Conservation (phyloP, 1,140 invertebrate genomes). For the Cotesia vestalis region DNA sequence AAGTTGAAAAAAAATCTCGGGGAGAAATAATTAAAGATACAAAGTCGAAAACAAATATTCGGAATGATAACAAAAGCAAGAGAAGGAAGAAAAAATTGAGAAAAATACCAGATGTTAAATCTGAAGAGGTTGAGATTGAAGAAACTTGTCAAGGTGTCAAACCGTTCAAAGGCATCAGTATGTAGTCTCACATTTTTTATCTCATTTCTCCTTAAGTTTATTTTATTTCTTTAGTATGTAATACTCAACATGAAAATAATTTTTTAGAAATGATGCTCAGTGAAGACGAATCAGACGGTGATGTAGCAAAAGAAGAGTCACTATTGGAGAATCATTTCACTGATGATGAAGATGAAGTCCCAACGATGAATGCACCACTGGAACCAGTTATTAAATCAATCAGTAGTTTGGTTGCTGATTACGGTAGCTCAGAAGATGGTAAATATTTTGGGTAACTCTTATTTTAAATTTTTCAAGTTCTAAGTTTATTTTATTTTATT, state of each 20-base stretch:
- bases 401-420: slow-evolving; percentile 53
- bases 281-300: background rate
- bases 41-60: slow-evolving; percentile 37
- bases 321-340: slow-evolving; percentile 6
- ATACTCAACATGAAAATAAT: slow-evolving; percentile 10
- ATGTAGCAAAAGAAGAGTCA: slow-evolving; percentile 6
- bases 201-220: too few relatives aligned
- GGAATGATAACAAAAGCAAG: slow-evolving; percentile 29
- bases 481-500: slow-evolving; percentile 33
- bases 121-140: background rate
- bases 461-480: slow-evolving; percentile 9
- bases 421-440: slow-evolving; percentile 51
- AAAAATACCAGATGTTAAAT: background rate
- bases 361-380: slow-evolving; percentile 1
- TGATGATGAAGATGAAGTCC: slow-evolving; percentile 9
- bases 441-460: slow-evolving; percentile 26
- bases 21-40: slow-evolving; percentile 70
- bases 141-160: slow-evolving; percentile 50
- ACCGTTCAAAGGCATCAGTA: slow-evolving; percentile 55
- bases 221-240: background rate
- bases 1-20: slow-evolving; percentile 73
- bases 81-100: slow-evolving; percentile 40
- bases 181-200: slow-evolving; percentile 7
- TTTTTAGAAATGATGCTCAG: background rate
- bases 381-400: slow-evolving; percentile 18